Evolutionary conservation across 2,113 vertebrate species (phyloP).

Genomic region (Dolichotis patagonum): DNA sequence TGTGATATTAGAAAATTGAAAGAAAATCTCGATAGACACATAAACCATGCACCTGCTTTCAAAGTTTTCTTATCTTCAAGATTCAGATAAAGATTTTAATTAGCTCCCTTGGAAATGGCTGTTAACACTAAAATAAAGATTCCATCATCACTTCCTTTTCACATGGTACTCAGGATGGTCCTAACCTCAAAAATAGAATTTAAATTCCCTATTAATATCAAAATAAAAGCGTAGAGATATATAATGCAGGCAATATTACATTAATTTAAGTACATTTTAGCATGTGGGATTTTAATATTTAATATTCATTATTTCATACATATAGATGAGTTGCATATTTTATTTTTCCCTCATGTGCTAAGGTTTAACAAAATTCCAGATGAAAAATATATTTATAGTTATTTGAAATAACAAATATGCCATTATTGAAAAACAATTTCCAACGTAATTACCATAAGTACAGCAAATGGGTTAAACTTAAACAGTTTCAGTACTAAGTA

Average conservation of each 20-base stretch:
- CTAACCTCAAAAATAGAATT: conserved; percentile 57
- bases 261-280: conserved; percentile 30
- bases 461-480: not conserved
- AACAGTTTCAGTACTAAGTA: not conserved
- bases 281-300: conserved; percentile 18
- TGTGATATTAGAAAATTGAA: conserved; percentile 75
- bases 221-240: not conserved
- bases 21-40: conserved; percentile 78
- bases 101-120: conserved; percentile 88
- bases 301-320: conserved; percentile 12
- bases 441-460: not conserved
- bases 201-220: conserved; percentile 58
- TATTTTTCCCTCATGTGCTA: not conserved
- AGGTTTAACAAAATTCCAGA: not conserved
- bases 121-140: conserved; percentile 83
- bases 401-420: conserved; percentile 23
- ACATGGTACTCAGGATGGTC: conserved; percentile 70
- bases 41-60: conserved; percentile 70
- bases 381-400: conserved; percentile 53
- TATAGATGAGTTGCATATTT: not conserved
- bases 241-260: not conserved
- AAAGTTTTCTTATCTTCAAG: conserved; percentile 82
- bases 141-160: conserved; percentile 81
- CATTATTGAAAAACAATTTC: not conserved
- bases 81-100: conserved; percentile 89